These are phyloP conservation scores for Neogobius melanostomus DNA, from an alignment of 2,113 vertebrate species.

Conservation along the genomic window DNA sequence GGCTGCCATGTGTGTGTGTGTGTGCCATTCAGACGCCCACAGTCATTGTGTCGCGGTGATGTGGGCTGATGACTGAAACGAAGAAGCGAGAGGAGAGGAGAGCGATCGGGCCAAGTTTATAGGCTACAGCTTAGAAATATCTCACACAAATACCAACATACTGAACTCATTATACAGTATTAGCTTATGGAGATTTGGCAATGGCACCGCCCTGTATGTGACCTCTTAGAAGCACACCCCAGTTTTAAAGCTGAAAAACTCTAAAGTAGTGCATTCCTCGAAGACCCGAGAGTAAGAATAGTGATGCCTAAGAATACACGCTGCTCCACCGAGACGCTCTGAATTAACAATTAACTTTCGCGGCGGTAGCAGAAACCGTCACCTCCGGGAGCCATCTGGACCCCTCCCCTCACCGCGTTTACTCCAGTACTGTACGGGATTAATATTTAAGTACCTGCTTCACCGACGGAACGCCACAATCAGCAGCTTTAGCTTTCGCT, in stretches of 20 bases:
- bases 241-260: too few species aligned
- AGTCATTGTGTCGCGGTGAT: background rate
- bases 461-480: conserved; percentile 39
- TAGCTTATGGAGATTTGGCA: background rate
- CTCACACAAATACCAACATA: background rate
- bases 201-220: background rate
- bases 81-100: background rate
- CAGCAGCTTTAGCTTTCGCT: conserved; percentile 51
- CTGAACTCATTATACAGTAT: background rate
- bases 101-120: background rate
- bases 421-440: conserved; percentile 53
- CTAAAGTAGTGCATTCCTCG: background rate
- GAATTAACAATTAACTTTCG: conserved; percentile 58
- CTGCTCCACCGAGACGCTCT: conserved; percentile 25
- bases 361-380: conserved; percentile 53
- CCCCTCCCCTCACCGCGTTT: conserved; percentile 36
- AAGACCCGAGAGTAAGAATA: conserved; percentile 10
- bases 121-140: background rate
- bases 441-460: conserved; percentile 62
- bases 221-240: background rate
- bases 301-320: background rate
- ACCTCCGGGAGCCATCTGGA: conserved; percentile 42
- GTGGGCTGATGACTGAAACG: background rate
- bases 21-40: background rate
- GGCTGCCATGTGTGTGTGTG: background rate